Percentiles rank a stretch among this genome's conserved stretches.
These are phyloP conservation scores for Geopemphigus sp. DNA, from an alignment of 1,140 invertebrate species.

Conservation along the genomic window DNA sequence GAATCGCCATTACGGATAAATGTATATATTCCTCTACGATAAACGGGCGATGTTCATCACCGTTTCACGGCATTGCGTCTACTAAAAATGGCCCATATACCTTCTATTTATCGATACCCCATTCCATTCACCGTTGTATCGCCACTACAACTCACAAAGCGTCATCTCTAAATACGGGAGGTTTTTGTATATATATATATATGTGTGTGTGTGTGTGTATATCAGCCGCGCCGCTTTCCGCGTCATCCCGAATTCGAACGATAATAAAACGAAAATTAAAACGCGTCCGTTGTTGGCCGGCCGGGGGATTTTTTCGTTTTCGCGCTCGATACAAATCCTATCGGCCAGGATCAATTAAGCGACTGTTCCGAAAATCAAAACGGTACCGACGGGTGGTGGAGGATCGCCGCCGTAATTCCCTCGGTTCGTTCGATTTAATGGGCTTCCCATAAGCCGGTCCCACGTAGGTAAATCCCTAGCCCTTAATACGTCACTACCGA, in stretches of 20 bases:
- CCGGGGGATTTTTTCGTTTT: conserved; percentile 5
- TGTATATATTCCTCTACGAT: neutral
- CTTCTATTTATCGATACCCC: neutral
- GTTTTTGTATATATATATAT: too few relatives aligned
- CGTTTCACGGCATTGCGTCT: neutral
- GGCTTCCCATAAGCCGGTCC: neutral
- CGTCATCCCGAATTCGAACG: conserved; percentile 8
- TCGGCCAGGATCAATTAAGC: conserved; percentile 33
- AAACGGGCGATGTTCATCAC: neutral
- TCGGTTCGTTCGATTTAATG: conserved; percentile 27
- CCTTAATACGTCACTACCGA: neutral
- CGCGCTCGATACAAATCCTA: conserved; percentile 1
- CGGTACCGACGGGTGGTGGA: neutral
- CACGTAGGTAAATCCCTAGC: conserved; percentile 23
- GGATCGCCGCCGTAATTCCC: conserved; percentile 26
- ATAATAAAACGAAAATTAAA: conserved; percentile 24
- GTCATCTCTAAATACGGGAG: neutral
- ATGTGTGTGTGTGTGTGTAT: too few relatives aligned
- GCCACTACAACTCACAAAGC: neutral
- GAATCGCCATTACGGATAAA: too few relatives aligned
- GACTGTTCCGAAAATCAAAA: conserved; percentile 24
- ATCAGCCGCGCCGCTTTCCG: neutral
- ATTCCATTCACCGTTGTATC: neutral
- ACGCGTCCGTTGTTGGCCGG: conserved; percentile 12
- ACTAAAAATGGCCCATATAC: neutral